Conservation (phyloP, 2,888 invertebrate species). For the Heliothis peltigera region DNA sequence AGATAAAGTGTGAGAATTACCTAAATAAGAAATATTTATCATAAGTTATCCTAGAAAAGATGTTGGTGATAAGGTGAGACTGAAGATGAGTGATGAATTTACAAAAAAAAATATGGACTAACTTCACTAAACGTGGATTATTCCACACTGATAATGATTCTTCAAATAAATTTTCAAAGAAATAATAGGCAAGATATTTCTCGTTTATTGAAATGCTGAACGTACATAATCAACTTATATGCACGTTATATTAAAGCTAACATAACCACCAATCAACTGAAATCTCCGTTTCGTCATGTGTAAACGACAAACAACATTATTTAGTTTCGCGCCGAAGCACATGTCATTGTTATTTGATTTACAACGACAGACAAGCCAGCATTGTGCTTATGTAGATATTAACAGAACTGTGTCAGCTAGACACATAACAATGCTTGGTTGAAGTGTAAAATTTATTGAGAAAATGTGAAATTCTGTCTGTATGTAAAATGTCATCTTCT, state of each 20-base stretch:
- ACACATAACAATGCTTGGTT: constrained; percentile 22
- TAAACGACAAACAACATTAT: constrained; percentile 62
- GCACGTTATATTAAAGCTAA: constrained; percentile 1
- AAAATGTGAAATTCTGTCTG: constrained; percentile 25
- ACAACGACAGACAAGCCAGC: constrained; percentile 59
- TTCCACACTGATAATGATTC: no score
- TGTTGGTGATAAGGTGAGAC: no score
- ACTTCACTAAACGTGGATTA: no score
- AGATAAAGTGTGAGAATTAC: no score
- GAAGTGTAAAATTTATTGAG: constrained; percentile 36
- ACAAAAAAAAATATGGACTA: no score
- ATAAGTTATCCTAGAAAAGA: no score
- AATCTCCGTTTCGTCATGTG: constrained; percentile 24
- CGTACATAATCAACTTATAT: no score
- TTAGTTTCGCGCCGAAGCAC: constrained; percentile 57
- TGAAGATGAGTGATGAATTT: no score
- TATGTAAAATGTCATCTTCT: constrained; percentile 27
- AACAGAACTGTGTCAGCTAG: constrained; percentile 42
- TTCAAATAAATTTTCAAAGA: no score
- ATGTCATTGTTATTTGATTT: constrained; percentile 72
- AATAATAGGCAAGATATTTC: no score
- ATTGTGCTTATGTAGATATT: constrained; percentile 47
- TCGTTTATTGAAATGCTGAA: no score
- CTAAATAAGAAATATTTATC: no score
- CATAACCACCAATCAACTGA: background rate